Conservation (phyloP, 2,797 vertebrate species). For the Leptatherina wallacei region DNA sequence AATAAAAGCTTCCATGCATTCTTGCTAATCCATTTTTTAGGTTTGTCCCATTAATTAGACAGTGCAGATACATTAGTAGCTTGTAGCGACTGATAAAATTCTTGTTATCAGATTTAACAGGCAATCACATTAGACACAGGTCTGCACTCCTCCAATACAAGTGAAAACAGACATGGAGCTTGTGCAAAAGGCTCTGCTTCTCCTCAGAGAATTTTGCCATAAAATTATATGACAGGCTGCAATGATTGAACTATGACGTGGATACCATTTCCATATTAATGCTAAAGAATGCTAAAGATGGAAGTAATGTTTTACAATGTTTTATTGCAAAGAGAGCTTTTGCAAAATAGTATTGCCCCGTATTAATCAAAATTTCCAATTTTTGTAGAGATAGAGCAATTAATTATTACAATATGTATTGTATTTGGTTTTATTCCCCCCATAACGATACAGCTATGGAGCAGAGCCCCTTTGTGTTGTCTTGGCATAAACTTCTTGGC, state of each 20-base stretch:
- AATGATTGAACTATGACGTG: constrained; percentile 64
- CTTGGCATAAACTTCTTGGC: constrained; percentile 32
- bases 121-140: constrained; percentile 29
- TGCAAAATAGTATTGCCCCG: constrained; percentile 21
- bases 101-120: constrained; percentile 53
- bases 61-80: constrained; percentile 35
- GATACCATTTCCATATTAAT: constrained; percentile 70
- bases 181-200: constrained; percentile 41
- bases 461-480: background rate
- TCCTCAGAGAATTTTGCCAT: constrained; percentile 58
- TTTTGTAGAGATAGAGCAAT: constrained; percentile 37
- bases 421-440: constrained; percentile 40
- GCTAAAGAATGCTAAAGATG: constrained; percentile 32
- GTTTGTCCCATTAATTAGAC: constrained; percentile 56
- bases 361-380: constrained; percentile 43
- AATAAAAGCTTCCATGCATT: constrained; percentile 22
- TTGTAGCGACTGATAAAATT: constrained; percentile 41
- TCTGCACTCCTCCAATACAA: constrained; percentile 15
- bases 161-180: constrained; percentile 40
- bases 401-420: constrained; percentile 59
- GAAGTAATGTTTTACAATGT: constrained; percentile 47
- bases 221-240: constrained; percentile 63
- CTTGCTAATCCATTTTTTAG: constrained; percentile 23
- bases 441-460: constrained; percentile 27
- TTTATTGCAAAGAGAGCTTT: constrained; percentile 36